Evolutionary conservation across 2,888 invertebrate genomes (phyloP), one percentile per base, ranked within the genome.

Genomic region (Phyllotreta cruciferae): DNA sequence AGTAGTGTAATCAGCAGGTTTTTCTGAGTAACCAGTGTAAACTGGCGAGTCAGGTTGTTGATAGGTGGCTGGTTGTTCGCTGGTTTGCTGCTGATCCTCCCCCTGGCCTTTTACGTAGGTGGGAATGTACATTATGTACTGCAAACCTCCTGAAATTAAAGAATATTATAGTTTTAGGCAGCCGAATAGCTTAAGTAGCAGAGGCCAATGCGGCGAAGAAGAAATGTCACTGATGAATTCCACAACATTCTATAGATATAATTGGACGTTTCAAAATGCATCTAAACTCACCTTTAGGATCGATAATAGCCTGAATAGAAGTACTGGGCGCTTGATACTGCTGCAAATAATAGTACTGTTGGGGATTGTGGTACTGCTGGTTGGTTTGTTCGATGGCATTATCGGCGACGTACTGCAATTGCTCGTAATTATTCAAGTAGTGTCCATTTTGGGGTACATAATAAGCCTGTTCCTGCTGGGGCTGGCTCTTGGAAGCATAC

Each of bases 111-210:
- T 56, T 7, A 56, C 65, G 38, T 67, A 70, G 1, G 74, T 47
- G 13, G 78, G 78, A 1, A 79, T 65, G 63, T 77, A 78, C 76
- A 76, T 78, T 7, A 79, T 72, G 65, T 80, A 81, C 57, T 79
- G 79, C 7, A 78, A 60, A 9, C 70, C 72, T 14, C 68, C 72
- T 68, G 60, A 61, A 38, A 37, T 8, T 9, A 39, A 53, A 53
- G 37, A 54, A 1, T 6, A 38, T 8, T 9, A 7, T n/a, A n/a
- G n/a, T n/a, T n/a, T n/a, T n/a, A n/a, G n/a, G n/a, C n/a, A n/a
- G n/a, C 0, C n/a, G n/a, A 6, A 11, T 9, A n/a, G 36, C 24
- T 35, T n/a, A 55, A 55, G 14, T 44, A 38, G 6, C 34, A 49
- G 37, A 37, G 14, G 57, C 36, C 14, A 49, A 14, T 8, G 39